Evolutionary conservation across 2,113 vertebrate species (phyloP).

Genomic region (Corvus cornix): DNA sequence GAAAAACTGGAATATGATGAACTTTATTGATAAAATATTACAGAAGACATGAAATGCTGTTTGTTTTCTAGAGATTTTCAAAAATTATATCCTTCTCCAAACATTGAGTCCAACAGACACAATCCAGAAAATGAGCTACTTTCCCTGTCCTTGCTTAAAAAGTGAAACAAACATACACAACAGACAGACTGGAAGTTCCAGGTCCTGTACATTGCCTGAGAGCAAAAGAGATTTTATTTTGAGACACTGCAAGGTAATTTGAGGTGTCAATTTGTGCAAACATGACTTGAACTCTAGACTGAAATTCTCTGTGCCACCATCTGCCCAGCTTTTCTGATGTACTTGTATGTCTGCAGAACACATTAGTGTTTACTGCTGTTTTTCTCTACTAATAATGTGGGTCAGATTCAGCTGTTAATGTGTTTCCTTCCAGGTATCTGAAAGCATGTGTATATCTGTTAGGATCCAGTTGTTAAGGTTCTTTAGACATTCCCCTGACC

Average conservation of each 20-base stretch:
- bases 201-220: not conserved
- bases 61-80: not conserved
- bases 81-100: not conserved
- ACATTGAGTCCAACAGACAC: not conserved
- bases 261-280: not conserved
- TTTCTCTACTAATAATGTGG: not conserved
- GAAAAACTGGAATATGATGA: not conserved
- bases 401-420: not conserved
- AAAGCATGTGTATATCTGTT: not conserved
- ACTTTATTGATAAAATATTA: not conserved
- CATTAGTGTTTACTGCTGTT: not conserved
- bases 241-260: not conserved
- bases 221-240: not conserved
- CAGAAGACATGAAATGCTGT: not conserved
- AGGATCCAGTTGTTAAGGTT: too few relatives aligned
- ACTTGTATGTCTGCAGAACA: not conserved
- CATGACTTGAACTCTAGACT: not conserved
- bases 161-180: not conserved
- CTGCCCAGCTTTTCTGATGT: not conserved
- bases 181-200: not conserved
- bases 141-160: not conserved
- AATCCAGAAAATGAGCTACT: not conserved
- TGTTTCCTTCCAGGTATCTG: not conserved
- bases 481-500: too few relatives aligned
- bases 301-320: not conserved